Conservation (phyloP, 2,888 invertebrate genomes). For the Drosophila austrosaltans region DNA sequence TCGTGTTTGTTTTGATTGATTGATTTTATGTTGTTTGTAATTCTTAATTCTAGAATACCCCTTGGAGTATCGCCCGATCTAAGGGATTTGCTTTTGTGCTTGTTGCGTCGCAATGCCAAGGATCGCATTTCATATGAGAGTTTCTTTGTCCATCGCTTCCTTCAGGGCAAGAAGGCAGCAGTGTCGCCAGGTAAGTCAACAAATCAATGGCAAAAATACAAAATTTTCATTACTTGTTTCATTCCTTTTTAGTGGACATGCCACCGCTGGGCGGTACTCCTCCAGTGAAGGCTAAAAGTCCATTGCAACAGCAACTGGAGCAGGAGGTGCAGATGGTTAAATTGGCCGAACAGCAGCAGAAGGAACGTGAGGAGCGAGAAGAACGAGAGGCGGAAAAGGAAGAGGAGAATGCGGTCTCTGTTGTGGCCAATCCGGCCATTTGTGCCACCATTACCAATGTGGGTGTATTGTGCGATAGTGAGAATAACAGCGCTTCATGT, state of each 20-base stretch:
- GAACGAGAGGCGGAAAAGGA: constrained; percentile 67
- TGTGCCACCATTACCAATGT: constrained; percentile 86
- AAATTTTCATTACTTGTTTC: not conserved
- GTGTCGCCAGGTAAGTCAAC: constrained; percentile 83
- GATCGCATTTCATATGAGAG: constrained; percentile 98
- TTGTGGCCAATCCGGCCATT: constrained; percentile 85
- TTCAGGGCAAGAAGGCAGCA: constrained; percentile 87
- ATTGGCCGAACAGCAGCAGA: constrained; percentile 65
- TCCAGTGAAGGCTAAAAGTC: constrained; percentile 84
- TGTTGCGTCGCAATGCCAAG: constrained; percentile 95
- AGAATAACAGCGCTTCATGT: constrained; percentile 84
- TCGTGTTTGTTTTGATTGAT: no score
- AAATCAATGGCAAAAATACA: not conserved
- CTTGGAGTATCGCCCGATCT: constrained; percentile 95
- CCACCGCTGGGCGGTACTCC: constrained; percentile 80
- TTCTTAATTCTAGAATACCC: constrained; percentile 89
- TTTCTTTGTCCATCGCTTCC: constrained; percentile 97
- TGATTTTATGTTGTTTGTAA: not conserved
- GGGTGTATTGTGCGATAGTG: constrained; percentile 85
- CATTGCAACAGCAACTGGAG: constrained; percentile 84
- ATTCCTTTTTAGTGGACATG: constrained; percentile 77
- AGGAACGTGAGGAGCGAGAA: constrained; percentile 68
- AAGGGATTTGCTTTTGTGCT: constrained; percentile 92
- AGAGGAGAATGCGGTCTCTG: constrained; percentile 83
- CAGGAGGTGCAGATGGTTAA: constrained; percentile 75